phyloP scores from a whole-genome alignment of 2,888 invertebrate genomes.

The Melinaea marsaeus region DNA sequence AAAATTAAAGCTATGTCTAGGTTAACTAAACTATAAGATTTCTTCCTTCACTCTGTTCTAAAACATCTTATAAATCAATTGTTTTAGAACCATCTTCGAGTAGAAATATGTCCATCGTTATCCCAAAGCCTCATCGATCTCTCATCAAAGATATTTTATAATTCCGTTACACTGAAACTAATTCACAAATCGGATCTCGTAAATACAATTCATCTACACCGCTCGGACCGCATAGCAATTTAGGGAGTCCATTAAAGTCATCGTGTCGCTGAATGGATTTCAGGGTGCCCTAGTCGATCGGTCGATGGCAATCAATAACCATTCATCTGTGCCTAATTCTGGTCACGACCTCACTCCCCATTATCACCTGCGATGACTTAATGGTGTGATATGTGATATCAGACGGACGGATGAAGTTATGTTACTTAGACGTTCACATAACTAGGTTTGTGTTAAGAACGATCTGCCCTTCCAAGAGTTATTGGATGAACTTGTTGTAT shows the following conservation, averaged over 20 bases:
- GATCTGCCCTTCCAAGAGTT: no score
- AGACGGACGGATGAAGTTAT: background rate
- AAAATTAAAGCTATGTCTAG: no score
- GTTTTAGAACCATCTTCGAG: no score
- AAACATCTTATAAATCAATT: no score
- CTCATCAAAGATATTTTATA: background rate
- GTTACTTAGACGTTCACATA: no score
- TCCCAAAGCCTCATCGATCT: no score
- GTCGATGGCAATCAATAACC: background rate
- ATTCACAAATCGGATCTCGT: background rate
- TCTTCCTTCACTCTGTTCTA: no score
- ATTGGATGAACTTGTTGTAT: no score
- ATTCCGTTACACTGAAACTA: background rate
- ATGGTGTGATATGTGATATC: background rate
- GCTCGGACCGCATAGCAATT: background rate
- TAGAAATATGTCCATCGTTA: no score
- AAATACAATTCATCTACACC: background rate
- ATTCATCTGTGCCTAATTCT: background rate
- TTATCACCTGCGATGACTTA: background rate
- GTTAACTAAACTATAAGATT: no score
- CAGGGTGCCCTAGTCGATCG: background rate
- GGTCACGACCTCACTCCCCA: background rate
- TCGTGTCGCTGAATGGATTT: conserved; percentile 1
- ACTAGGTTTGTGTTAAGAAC: no score
- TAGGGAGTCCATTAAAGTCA: conserved; percentile 1